Evolutionary conservation across 2,888 invertebrate genomes (phyloP), one percentile per base, ranked within the genome.

Genomic region (Eustalomyia histrio): DNA sequence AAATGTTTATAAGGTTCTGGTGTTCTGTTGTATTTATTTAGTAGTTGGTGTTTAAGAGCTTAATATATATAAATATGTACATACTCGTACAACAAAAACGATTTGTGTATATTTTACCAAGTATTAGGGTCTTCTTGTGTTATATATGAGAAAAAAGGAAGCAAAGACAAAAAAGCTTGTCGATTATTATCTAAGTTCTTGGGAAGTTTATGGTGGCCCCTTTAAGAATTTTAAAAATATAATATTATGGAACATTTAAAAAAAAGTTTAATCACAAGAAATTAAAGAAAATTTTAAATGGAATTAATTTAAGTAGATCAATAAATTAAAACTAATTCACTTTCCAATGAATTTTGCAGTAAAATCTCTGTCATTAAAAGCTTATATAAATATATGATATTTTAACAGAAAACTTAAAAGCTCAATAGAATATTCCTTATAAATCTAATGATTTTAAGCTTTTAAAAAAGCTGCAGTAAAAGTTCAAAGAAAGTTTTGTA

Each of bases 121-220:
- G 74, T 43, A 78, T 81, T 78, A 71, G 81, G 74, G 74, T 74
- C 69, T 78, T 74, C 71, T 71, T n/a, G 61, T 29, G 7, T 29
- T 29, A 73, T 21, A 9, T 43, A 24, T 33, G 21, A 50, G n/a
- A 64, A 64, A 58, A 60, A 53, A 35, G 50, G 16, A 39, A 47
- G 24, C 29, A 35, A 16, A 69, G 21, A 50, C 64, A 63, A 73
- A 65, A 69, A 65, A 69, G 35, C 73, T 71, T 83, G 74, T 76
- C 74, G 75, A 80, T 80, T 81, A 64, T 39, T 76, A 82, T 83
- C 79, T 71, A 33, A n/a, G 50, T 83, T 83, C 83, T 74, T 76
- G 63, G 71, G 76, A 83, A 79, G 72, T 79, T 80, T 75, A 76
- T 81, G 69, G 50, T 65, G 65, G 65, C 55, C 61, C 39, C 21